A percentile compares a stretch with the other conserved stretches of the same genome.
Evolutionary conservation across 2,888 invertebrate species (phyloP).

Genomic region (Pristionchus fissidentatus): DNA sequence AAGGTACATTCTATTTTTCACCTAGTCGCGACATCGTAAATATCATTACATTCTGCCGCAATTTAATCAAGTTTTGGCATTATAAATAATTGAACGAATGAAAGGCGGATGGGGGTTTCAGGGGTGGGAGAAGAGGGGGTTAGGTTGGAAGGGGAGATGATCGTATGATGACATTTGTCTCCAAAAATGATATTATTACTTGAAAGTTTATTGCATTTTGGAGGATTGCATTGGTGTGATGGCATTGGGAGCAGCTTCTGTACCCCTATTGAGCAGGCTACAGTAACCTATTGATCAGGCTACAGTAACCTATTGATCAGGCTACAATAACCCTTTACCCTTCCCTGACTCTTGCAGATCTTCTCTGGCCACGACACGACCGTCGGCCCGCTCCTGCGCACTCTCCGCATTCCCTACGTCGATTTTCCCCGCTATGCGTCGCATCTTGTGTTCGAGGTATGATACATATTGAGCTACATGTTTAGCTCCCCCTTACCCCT

Average conservation of each 20-base stretch:
- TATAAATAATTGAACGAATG: too few species aligned
- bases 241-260: not conserved
- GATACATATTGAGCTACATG: conserved; percentile 78
- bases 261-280: not conserved
- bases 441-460: conserved; percentile 88
- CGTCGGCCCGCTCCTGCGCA: conserved; percentile 60
- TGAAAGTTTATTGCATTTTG: too few species aligned
- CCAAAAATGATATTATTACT: too few species aligned
- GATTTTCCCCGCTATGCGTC: conserved; percentile 86
- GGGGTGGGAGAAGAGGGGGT: not conserved
- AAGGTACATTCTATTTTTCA: not conserved
- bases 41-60: too few species aligned
- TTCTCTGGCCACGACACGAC: conserved; percentile 63
- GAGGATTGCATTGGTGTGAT: too few species aligned
- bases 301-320: not conserved
- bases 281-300: not conserved
- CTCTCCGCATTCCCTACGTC: conserved; percentile 57
- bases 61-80: too few species aligned
- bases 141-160: too few species aligned
- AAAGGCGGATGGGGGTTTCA: too few species aligned
- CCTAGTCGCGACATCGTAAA: too few species aligned
- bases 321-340: not conserved
- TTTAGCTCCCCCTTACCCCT: not conserved
- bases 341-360: conserved; percentile 56
- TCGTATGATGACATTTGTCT: too few species aligned